phyloP scores from a whole-genome alignment of 2,113 vertebrate genomes.

The Tragelaphus buxtoni region DNA sequence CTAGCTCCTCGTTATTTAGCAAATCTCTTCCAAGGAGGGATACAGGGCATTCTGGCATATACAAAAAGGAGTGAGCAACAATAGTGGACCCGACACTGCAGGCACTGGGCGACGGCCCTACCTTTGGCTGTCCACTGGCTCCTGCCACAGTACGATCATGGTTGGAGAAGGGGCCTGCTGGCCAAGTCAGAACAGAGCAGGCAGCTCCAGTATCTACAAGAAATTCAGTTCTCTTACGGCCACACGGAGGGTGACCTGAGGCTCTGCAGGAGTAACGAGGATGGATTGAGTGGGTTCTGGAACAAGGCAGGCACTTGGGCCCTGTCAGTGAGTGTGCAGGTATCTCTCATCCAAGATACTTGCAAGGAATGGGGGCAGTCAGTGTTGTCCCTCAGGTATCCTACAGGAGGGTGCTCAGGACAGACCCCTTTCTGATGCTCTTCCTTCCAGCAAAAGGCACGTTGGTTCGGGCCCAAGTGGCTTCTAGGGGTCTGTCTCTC shows the following conservation, averaged over 20 bases:
- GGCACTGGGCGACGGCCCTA: not conserved
- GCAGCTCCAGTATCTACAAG: not conserved
- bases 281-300: not conserved
- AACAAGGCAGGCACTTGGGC: not conserved
- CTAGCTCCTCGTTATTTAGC: not conserved
- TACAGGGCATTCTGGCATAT: not conserved
- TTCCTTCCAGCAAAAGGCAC: not conserved
- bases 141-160: not conserved
- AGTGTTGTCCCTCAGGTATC: not conserved
- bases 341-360: not conserved
- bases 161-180: not conserved
- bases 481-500: not conserved
- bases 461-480: not conserved
- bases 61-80: not conserved
- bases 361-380: not conserved
- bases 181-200: not conserved
- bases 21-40: not conserved
- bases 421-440: not conserved
- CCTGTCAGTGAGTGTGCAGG: fast-evolving
- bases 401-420: not conserved
- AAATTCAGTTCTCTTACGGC: not conserved
- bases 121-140: not conserved
- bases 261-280: not conserved
- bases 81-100: not conserved
- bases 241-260: not conserved